Conservation (phyloP, 1,140 invertebrate genomes). For the Penaeus vannamei region DNA sequence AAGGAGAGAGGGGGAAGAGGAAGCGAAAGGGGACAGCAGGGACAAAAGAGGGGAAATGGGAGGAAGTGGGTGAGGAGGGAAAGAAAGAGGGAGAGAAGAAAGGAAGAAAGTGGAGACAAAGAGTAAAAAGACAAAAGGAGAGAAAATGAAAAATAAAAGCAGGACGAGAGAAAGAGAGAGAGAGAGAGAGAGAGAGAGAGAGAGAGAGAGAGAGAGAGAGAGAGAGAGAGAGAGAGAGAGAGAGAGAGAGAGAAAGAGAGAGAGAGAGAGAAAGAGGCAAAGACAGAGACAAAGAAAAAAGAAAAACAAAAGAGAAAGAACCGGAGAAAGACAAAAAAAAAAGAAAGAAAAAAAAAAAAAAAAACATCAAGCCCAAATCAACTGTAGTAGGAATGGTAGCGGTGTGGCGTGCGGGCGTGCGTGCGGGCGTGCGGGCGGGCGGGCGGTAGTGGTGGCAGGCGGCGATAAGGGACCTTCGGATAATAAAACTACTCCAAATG, state of each 20-base stretch:
- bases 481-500: slow-evolving; percentile 48
- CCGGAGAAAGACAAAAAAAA: no score
- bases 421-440: neutral
- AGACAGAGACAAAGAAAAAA: no score
- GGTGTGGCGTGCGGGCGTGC: neutral
- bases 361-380: no score
- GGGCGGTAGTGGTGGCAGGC: slow-evolving; percentile 15
- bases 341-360: no score
- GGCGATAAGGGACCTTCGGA: slow-evolving; percentile 34
- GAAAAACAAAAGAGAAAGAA: no score
- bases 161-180: neutral
- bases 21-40: neutral
- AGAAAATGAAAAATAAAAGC: neutral
- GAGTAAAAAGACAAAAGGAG: neutral
- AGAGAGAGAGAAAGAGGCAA: slow-evolving; percentile 1
- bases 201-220: slow-evolving; percentile 28
- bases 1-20: neutral
- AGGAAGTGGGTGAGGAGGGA: neutral
- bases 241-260: slow-evolving; percentile 43
- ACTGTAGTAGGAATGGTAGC: no score
- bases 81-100: no score
- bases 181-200: neutral
- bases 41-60: neutral
- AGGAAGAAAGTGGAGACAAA: neutral
- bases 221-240: slow-evolving; percentile 46